Conservation (phyloP, 2,888 invertebrate genomes). For the Brenthis hecate region DNA sequence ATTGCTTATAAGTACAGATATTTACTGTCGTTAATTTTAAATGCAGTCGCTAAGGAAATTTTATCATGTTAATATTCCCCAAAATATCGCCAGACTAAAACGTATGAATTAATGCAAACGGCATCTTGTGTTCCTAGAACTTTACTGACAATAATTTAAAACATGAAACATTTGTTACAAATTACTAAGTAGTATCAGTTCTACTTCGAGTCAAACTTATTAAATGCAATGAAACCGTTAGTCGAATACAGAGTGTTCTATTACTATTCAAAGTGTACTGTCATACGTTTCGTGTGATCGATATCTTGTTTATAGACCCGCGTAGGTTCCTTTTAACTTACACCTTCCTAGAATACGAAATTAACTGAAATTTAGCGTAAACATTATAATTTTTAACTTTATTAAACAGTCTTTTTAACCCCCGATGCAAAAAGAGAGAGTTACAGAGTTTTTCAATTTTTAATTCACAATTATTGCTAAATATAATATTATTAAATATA, state of each 20-base stretch:
- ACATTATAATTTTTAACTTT: background rate
- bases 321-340: constrained; percentile 23
- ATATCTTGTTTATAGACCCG: constrained; percentile 57
- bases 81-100: too few relatives aligned
- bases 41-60: too few relatives aligned
- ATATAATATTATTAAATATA: too few relatives aligned
- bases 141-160: constrained; percentile 15
- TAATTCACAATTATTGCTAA: too few relatives aligned
- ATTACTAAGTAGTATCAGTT: constrained; percentile 24
- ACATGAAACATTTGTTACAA: constrained; percentile 30
- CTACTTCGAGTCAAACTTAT: constrained; percentile 51
- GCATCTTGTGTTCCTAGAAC: constrained; percentile 8
- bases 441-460: too few relatives aligned
- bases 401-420: too few relatives aligned
- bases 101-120: background rate
- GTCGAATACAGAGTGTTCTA: constrained; percentile 60
- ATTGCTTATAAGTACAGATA: too few relatives aligned
- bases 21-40: too few relatives aligned
- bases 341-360: constrained; percentile 20
- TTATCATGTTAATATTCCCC: too few relatives aligned
- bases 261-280: constrained; percentile 65
- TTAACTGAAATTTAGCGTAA: background rate
- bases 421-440: too few relatives aligned
- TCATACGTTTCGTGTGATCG: constrained; percentile 62
- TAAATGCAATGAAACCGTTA: constrained; percentile 50